Percentiles rank a stretch among this genome's conserved stretches.
Evolutionary conservation across 1,140 invertebrate species (phyloP).

Genomic region (Anastrepha obliqua): DNA sequence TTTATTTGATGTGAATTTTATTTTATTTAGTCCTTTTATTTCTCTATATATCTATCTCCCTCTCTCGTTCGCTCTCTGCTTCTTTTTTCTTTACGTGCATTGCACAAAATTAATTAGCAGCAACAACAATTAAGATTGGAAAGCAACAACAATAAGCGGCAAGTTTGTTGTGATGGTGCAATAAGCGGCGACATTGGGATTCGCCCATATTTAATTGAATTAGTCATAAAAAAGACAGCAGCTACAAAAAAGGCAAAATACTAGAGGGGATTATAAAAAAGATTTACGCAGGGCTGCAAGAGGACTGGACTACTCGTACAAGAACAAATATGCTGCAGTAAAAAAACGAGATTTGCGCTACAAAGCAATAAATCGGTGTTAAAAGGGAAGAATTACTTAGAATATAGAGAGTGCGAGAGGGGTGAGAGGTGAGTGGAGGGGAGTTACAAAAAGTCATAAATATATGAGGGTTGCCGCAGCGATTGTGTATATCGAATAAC

Average conservation of each 20-base stretch:
- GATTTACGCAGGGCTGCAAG: slow-evolving; percentile 28
- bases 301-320: not conserved
- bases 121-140: not conserved
- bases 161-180: not conserved
- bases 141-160: slow-evolving; percentile 11
- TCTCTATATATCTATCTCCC: not conserved
- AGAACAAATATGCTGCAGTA: not conserved
- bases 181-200: slow-evolving; percentile 47
- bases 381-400: slow-evolving; percentile 31
- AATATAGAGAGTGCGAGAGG: not conserved
- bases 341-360: slow-evolving; percentile 3
- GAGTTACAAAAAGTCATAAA: slow-evolving; percentile 28
- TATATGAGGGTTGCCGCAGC: slow-evolving; percentile 33
- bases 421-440: not conserved
- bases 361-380: slow-evolving; percentile 46
- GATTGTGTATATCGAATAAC: slow-evolving; percentile 19
- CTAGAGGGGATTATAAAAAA: slow-evolving; percentile 28
- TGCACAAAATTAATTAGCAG: slow-evolving; percentile 29
- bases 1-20: not conserved
- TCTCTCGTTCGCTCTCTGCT: not conserved
- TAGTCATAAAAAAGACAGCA: slow-evolving; percentile 49
- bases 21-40: not conserved
- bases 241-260: slow-evolving; percentile 3
- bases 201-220: slow-evolving; percentile 51
- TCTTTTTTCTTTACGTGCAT: not conserved